Conservation (phyloP, 64 coral and sea anemone species). For the Porites australiensis region DNA sequence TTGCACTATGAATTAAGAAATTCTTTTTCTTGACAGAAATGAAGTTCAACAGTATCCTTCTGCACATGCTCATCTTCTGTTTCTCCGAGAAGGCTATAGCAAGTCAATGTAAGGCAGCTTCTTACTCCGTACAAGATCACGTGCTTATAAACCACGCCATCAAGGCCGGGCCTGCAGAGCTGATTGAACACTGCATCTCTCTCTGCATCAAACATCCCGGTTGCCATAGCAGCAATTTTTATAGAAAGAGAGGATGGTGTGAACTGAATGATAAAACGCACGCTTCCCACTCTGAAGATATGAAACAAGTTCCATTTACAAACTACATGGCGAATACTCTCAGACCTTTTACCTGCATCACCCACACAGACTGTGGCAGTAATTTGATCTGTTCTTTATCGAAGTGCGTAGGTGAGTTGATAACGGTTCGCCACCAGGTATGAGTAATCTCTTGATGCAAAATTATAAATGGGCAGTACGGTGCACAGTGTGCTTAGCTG, state of each 20-base stretch:
- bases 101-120: not conserved
- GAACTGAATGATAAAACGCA: no score
- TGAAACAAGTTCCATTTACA: no score
- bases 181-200: not conserved
- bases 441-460: no score
- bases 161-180: not conserved
- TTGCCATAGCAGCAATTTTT: constrained; percentile 19
- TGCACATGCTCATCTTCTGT: not conserved
- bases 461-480: no score
- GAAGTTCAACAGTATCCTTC: not conserved
- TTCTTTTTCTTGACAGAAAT: not conserved
- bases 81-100: not conserved
- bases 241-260: not conserved
- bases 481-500: no score
- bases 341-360: not conserved
- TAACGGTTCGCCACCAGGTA: no score
- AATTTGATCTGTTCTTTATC: not conserved
- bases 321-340: not conserved
- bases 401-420: not conserved
- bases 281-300: no score
- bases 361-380: not conserved
- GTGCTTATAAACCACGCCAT: constrained; percentile 25
- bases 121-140: not conserved
- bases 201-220: not conserved
- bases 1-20: no score